phyloP scores from a whole-genome alignment of 2,888 invertebrate genomes.

The Drosophila anceps region DNA sequence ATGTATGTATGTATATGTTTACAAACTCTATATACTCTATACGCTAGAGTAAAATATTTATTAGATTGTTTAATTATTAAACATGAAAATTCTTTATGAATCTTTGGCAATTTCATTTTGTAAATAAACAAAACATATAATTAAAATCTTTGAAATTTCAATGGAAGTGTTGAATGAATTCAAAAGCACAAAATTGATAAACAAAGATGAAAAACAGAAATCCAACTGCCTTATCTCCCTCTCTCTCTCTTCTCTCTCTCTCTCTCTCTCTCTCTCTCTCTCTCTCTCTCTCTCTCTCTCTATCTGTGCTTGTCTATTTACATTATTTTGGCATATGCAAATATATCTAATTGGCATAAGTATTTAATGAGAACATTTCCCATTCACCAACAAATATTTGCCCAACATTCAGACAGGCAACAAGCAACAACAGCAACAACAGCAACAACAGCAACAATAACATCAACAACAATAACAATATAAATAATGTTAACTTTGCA shows the following conservation, averaged over 20 bases:
- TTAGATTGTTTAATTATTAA: background rate
- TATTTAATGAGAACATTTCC: constrained; percentile 55
- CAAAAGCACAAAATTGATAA: constrained; percentile 12
- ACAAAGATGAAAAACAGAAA: constrained; percentile 3
- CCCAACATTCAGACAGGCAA: constrained; percentile 11
- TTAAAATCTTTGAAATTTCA: constrained; percentile 12
- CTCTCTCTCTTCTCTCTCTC: background rate
- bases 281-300: background rate
- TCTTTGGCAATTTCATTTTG: background rate
- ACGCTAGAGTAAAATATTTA: background rate
- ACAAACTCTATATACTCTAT: background rate
- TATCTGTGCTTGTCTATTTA: constrained; percentile 22
- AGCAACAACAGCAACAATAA: constrained; percentile 1
- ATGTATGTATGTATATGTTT: background rate
- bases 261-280: background rate
- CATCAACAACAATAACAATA: too few relatives aligned
- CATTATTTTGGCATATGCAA: constrained; percentile 35
- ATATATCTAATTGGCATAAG: constrained; percentile 43
- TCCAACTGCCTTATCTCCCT: background rate
- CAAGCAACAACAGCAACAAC: constrained; percentile 7
- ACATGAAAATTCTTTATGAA: background rate
- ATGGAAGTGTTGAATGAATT: constrained; percentile 17
- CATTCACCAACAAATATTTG: constrained; percentile 49
- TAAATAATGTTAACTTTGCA: constrained; percentile 16
- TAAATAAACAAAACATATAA: constrained; percentile 17